A percentile compares a stretch with the other conserved stretches of the same genome.
These are phyloP conservation scores for Nezara viridula DNA, from an alignment of 2,888 invertebrate species.

Conservation along the genomic window DNA sequence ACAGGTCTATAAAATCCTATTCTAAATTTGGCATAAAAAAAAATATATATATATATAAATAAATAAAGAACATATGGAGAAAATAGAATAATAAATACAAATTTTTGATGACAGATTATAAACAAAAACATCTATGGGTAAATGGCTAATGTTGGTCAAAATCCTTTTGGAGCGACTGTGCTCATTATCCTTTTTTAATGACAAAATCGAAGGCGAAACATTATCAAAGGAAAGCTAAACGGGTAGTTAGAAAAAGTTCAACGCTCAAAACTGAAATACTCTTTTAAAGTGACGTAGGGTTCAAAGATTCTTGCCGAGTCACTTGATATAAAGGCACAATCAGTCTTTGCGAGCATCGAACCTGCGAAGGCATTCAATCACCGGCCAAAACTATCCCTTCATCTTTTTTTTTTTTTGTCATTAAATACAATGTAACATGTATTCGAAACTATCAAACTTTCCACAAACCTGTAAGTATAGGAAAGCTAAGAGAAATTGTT, in stretches of 20 bases:
- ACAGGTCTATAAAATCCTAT: too few species aligned
- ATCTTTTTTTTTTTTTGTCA: neutral
- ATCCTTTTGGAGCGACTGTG: too few species aligned
- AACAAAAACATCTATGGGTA: too few species aligned
- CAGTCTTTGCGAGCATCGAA: slow-evolving; percentile 31
- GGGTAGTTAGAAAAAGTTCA: slow-evolving; percentile 9
- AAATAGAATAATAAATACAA: too few species aligned
- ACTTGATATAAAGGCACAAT: slow-evolving; percentile 13
- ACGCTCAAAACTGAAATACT: neutral
- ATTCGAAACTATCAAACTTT: neutral
- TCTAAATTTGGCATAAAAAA: too few species aligned
- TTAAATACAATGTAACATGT: neutral
- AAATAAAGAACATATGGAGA: too few species aligned
- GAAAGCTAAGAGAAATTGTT: neutral
- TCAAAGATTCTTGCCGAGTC: slow-evolving; percentile 37
- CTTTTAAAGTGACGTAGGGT: slow-evolving; percentile 11
- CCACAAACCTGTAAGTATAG: neutral
- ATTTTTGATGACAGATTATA: too few species aligned
- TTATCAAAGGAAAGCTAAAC: neutral
- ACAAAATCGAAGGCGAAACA: neutral
- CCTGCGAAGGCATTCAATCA: slow-evolving; percentile 26
- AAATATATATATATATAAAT: too few species aligned
- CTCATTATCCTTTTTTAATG: neutral
- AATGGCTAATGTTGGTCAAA: too few species aligned
- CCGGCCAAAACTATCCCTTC: neutral